phyloP scores from a whole-genome alignment of 2,888 invertebrate species.

The Cephalotes varians region DNA sequence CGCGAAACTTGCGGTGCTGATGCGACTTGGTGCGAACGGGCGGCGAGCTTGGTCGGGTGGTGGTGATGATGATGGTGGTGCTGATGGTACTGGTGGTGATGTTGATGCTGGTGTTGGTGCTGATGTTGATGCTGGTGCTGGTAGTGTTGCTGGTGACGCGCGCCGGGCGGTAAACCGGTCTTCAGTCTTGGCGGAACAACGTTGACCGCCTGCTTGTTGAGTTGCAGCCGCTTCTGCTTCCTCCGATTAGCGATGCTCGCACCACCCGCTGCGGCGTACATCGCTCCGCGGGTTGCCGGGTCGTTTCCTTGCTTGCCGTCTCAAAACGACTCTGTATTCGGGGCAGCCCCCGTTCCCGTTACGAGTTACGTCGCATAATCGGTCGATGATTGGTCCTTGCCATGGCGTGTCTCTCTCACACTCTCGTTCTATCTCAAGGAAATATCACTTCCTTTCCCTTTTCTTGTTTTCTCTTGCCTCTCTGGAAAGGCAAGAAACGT shows the following conservation, averaged over 20 bases:
- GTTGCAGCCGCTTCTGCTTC: conserved; percentile 87
- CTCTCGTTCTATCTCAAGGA: neutral
- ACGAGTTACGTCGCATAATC: conserved; percentile 33
- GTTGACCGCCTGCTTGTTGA: conserved; percentile 75
- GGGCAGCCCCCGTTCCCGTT: conserved; percentile 14
- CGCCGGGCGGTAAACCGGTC: conserved; percentile 56
- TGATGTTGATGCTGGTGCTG: conserved; percentile 52
- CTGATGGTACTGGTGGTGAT: conserved; percentile 65
- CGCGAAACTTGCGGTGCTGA: conserved; percentile 53
- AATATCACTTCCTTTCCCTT: conserved; percentile 59
- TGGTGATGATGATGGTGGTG: conserved; percentile 58
- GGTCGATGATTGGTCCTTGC: conserved; percentile 11
- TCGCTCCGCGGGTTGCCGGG: conserved; percentile 80
- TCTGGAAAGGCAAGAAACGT: conserved; percentile 79
- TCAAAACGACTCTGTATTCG: conserved; percentile 16
- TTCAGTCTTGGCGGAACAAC: conserved; percentile 67
- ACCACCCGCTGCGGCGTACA: conserved; percentile 97
- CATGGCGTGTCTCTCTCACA: neutral
- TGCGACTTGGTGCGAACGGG: conserved; percentile 50
- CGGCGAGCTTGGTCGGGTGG: conserved; percentile 63
- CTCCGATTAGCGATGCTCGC: conserved; percentile 93
- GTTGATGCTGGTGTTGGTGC: conserved; percentile 53
- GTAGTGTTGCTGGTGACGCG: conserved; percentile 64
- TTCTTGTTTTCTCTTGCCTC: conserved; percentile 58
- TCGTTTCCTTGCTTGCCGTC: conserved; percentile 5